Base-by-base conservation (phyloP, 2,797 vertebrate genomes). In the Chloroceryle inda region DNA sequence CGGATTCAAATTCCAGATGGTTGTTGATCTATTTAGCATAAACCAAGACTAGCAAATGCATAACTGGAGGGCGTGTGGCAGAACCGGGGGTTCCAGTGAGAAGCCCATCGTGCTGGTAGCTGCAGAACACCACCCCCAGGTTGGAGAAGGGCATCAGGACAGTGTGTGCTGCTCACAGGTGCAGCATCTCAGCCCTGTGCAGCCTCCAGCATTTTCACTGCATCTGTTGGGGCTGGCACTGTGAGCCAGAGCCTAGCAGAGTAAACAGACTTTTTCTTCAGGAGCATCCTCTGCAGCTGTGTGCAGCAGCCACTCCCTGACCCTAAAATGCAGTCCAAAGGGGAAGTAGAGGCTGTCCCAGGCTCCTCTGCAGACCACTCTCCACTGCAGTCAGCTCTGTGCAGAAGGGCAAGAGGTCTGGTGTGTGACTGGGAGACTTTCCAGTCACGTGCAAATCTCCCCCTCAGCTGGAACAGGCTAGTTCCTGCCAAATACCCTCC, bases 101-200 rank as follows among this genome's bases (percentile, higher is more conserved):
- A 29, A 63, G 19, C 20, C 26, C 42, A 55, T 27, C 20, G 1
- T 66, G 29, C 44, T 44, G 24, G 26, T 62, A 86, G 69, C 42
- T 81, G 53, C 42, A 84, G 59, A 12, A 61, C 27, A 40, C 35
- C 15, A 5, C 8, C 29, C 21, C 13, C 8, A 29, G 49, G 42
- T 6, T 20, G 8, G 49, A 58, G 63, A 45, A 88, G 40, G 38
- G 27, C 22, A 56, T 55, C 24, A 42, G 72, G 50, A 44, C 40
- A 45, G 12, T 15, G 16, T 47, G n/a, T 37, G 69, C 47, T 75
- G 69, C 45, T 81, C 53, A 42, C 33, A 45, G 45, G 23, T 42
- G 23, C 38, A 0, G 0, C 33, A 7, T 74, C 64, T 84, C 50
- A 73, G n/a, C n/a, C 58, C 76, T 64, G 8, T 1, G 1, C 35